Conservation (phyloP, 2,888 invertebrate genomes). For the Cephus rjabovi region DNA sequence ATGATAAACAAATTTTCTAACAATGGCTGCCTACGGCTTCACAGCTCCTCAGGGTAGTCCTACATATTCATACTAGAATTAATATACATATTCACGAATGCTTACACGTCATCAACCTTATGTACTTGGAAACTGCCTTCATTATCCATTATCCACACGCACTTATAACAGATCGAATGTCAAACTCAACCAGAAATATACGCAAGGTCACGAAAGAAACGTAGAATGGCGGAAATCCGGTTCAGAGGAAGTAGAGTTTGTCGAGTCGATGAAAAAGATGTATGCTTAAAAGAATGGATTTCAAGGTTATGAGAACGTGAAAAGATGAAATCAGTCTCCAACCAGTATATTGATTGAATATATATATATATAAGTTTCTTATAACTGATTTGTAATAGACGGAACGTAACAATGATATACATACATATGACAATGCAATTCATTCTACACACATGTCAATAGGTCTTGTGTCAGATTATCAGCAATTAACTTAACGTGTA, state of each 20-base stretch:
- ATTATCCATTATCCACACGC: neutral
- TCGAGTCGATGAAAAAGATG: neutral
- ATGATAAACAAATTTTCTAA: neutral
- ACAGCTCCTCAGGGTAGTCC: neutral
- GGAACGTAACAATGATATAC: neutral
- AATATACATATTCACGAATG: neutral
- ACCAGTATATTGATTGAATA: neutral
- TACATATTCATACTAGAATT: neutral
- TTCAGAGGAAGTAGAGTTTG: neutral
- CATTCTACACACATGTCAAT: neutral
- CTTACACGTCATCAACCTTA: neutral
- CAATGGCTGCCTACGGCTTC: neutral
- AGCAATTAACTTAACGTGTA: neutral
- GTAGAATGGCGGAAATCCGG: neutral
- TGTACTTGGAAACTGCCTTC: neutral
- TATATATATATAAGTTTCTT: neutral
- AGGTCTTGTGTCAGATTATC: neutral
- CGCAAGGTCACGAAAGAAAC: neutral
- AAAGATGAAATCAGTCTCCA: neutral
- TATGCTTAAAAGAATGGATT: neutral
- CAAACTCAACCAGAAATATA: neutral
- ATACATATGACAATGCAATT: neutral
- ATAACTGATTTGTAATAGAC: neutral
- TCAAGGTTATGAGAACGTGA: neutral
- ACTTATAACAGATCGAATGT: neutral